Base-by-base conservation (phyloP, 1,140 invertebrate species). In the Trichonephila clavipes region DNA sequence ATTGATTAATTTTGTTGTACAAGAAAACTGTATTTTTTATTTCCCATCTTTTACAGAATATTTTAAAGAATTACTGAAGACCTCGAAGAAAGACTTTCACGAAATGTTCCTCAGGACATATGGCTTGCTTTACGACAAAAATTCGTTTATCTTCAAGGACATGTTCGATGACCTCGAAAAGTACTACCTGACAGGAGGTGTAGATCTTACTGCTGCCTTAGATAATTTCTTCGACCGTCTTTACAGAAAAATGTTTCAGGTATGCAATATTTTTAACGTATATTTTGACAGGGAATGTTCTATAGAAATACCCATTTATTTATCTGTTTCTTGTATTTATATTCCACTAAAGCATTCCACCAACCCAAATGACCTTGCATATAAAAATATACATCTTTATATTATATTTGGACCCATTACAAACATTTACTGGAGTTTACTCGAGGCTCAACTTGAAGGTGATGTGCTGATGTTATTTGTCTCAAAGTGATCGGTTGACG, bases 81-180 rank as follows among this genome's bases (percentile, higher is more conserved):
- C 86, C 94, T 98, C 98, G 10, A 97, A 98, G 95, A 96, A 96
- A 94, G 98, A 98, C 95, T 98, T 99, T 95, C 98, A 99, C 95
- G 97, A 97, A 58, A 99, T 99, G 98, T 99, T 99, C 96, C 97
- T 98, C 95, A 97, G 97, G 95, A 99, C 98, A 3, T 99, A 99
- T 96, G 99, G 99, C 18, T 97, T 98, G 95, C 97, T 99, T 93
- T 99, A 99, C 96, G 97, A 99, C 95, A 97, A 98, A 95, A 98
- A 99, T 95, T 97, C 98, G 6, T 97, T 98, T 95, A 97, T 99
- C 24, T 99, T 99, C 96, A 97, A 97, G 69, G 97, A 98, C 95
- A 97, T 99, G 59, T 99, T 99, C 96, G 97, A 97, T 91, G 97
- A 99, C 95, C 96, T 99, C 94, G 98, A 99, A 95, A 97, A 97